Evolutionary conservation across 2,113 vertebrate species (phyloP), one percentile per base, ranked within the genome.

Genomic region (Speoplatyrhinus poulsoni): DNA sequence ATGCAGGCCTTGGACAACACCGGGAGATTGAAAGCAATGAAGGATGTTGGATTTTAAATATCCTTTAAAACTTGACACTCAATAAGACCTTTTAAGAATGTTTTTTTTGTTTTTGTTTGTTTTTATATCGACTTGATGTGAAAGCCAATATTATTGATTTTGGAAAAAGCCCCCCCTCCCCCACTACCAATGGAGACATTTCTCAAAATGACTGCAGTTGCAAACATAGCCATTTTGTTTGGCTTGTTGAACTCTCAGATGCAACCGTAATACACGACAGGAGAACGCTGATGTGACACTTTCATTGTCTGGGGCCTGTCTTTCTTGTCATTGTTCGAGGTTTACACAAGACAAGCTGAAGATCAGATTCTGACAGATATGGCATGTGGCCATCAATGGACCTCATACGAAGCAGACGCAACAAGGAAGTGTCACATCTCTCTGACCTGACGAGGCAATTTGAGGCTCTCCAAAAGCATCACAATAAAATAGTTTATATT

Each of bases 341-440:
- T 67, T 72, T 75, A 33, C 36, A 36, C 57, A 76, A 84, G 83
- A 85, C 76, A 86, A 85, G 85, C 78, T 83, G 72, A 72, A 70
- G 50, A 72, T 82, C 60, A 77, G 80, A 85, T 69, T 60, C 81
- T 56, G 85, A 84, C 80, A 69, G 60, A 60, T 66, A 54, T 65
- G 55, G 62, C 77, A 41, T 16, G 41, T 65, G 77, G 73, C 67
- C 64, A 67, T 79, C 72, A 76, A 73, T 48, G 67, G 13, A 50
- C 57, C 33, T 59, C 41, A n/a, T 13, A 77, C 69, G 75, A 77
- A 81, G 75, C 70, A 83, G 61, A 15, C 3, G 32, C 65, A 66
- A 67, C 78, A 62, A 62, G 70, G 72, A 80, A 75, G 70, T 73
- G 84, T 81, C 84, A 81, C 72, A 66, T 64, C 50, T 53, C 26